These are phyloP conservation scores for Daphoenositta chrysoptera DNA, from an alignment of 2,113 vertebrate species.

Conservation along the genomic window DNA sequence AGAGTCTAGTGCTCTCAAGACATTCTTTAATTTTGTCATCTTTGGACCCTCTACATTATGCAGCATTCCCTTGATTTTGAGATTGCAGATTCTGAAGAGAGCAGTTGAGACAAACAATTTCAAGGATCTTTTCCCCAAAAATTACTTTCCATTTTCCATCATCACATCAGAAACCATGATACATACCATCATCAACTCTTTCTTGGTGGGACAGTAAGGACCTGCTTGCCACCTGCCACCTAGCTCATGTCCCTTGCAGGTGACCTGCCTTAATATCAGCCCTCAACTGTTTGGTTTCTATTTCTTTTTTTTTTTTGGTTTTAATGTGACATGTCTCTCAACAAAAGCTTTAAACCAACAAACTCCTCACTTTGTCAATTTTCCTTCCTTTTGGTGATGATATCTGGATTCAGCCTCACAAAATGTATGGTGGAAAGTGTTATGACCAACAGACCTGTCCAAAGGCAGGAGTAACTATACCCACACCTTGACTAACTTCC, in stretches of 20 bases:
- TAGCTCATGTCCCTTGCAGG: neutral
- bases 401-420: neutral
- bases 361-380: neutral
- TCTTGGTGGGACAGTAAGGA: neutral
- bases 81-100: neutral
- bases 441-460: neutral
- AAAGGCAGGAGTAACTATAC: neutral
- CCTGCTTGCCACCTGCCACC: neutral
- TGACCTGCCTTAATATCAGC: neutral
- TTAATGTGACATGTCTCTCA: neutral
- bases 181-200: neutral
- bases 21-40: neutral
- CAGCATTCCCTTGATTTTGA: neutral
- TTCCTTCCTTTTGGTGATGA: neutral
- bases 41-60: fast-evolving
- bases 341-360: neutral
- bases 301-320: neutral
- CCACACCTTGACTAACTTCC: neutral
- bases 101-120: neutral
- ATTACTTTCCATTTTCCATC: neutral
- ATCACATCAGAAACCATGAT: neutral
- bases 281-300: neutral
- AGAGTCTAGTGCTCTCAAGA: neutral
- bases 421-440: neutral
- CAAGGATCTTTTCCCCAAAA: neutral